A percentile compares a stretch with the other conserved stretches of the same genome.
Conservation (phyloP, 2,113 vertebrate genomes). For the Malurus melanocephalus region DNA sequence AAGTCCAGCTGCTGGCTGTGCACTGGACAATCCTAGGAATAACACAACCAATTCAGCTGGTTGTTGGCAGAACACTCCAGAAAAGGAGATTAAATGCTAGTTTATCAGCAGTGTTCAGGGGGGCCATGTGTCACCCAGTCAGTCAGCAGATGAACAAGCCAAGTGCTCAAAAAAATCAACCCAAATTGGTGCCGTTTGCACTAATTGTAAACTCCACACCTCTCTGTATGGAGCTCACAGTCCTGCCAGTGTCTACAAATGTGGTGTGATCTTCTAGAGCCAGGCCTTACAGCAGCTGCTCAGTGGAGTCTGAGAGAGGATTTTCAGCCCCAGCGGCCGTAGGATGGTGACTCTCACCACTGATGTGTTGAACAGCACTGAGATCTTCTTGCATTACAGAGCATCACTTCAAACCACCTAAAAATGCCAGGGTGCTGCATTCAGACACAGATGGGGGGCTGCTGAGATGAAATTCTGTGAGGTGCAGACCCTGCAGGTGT, state of each 20-base stretch:
- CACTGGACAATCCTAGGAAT: not conserved
- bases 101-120: not conserved
- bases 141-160: not conserved
- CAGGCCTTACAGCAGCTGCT: not conserved
- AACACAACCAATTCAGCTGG: accelerated
- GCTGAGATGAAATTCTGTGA: not conserved
- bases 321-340: not conserved
- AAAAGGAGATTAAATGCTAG: not conserved
- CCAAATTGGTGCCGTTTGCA: not conserved
- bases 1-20: not conserved
- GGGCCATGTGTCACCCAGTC: too few species aligned
- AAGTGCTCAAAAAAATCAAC: not conserved
- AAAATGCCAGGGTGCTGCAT: not conserved
- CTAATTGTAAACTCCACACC: not conserved
- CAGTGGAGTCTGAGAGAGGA: not conserved
- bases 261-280: not conserved
- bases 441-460: accelerated
- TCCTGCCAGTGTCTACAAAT: not conserved
- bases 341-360: not conserved
- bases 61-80: not conserved
- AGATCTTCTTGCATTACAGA: not conserved
- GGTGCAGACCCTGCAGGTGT: not conserved
- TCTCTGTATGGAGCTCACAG: not conserved
- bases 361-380: accelerated
- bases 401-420: not conserved